phyloP scores from a whole-genome alignment of 2,797 vertebrate species.

The Sebastes oblongus region DNA sequence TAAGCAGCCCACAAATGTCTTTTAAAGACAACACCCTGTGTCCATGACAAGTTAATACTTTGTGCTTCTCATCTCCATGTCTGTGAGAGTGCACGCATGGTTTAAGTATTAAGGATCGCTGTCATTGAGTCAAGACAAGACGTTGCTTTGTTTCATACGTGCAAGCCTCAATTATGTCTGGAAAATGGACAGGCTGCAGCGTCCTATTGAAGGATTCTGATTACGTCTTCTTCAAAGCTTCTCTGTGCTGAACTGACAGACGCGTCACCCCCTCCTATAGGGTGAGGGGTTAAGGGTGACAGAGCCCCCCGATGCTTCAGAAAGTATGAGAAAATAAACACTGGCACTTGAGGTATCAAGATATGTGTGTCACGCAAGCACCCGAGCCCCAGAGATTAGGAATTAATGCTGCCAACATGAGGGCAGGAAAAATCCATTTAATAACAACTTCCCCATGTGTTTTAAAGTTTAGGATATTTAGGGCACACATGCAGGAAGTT shows the following conservation, averaged over 20 bases:
- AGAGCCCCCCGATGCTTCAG: slow-evolving; percentile 10
- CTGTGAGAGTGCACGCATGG: background rate
- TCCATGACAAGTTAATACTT: slow-evolving; percentile 17
- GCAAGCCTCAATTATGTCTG: slow-evolving; percentile 22
- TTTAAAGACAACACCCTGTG: slow-evolving; percentile 32
- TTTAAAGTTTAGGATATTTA: background rate
- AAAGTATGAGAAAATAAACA: slow-evolving; percentile 45
- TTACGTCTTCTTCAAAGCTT: slow-evolving; percentile 32
- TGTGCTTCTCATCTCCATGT: slow-evolving; percentile 5
- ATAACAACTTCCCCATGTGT: background rate
- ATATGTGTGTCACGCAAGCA: slow-evolving; percentile 16
- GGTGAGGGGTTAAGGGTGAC: slow-evolving; percentile 33
- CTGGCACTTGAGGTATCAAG: slow-evolving; percentile 2
- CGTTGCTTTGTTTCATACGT: slow-evolving; percentile 48
- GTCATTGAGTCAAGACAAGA: slow-evolving; percentile 21
- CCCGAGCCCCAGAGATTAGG: background rate
- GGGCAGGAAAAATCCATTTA: background rate
- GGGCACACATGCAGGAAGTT: background rate
- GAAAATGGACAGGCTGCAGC: slow-evolving; percentile 11
- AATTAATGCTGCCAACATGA: background rate
- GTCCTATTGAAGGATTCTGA: slow-evolving; percentile 18
- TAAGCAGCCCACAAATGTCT: background rate
- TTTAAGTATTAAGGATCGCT: background rate
- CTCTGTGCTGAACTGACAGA: slow-evolving; percentile 18
- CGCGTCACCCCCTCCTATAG: background rate